Percentiles rank a stretch among this genome's conserved stretches.
Evolutionary conservation across 2,113 vertebrate genomes (phyloP).

Genomic region (Dissostichus mawsoni): DNA sequence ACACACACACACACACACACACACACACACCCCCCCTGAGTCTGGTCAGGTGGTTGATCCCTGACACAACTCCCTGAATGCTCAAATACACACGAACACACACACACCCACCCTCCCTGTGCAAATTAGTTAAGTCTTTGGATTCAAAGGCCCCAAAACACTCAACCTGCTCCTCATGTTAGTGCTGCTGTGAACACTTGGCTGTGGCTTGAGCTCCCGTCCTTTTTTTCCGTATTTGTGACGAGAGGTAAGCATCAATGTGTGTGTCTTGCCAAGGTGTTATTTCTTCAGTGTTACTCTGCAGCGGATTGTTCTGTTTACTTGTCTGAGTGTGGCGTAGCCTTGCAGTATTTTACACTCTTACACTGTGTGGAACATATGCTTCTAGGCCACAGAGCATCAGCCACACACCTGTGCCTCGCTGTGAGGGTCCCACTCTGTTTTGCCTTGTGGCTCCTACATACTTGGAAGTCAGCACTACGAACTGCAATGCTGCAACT

Average conservation of each 20-base stretch:
- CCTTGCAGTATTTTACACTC: not conserved
- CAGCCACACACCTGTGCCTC: slow-evolving; percentile 51
- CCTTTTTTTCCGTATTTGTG: not conserved
- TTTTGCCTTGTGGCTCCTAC: not conserved
- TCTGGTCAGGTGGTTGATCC: slow-evolving; percentile 66
- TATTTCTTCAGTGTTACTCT: not conserved
- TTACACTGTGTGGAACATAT: slow-evolving; percentile 10
- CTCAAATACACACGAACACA: slow-evolving; percentile 47
- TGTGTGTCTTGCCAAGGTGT: slow-evolving; percentile 14
- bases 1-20: not conserved
- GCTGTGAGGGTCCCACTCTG: not conserved
- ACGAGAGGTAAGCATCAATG: slow-evolving; percentile 60
- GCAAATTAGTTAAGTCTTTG: slow-evolving; percentile 69
- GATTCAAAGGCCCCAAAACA: slow-evolving; percentile 56
- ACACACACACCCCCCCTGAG: slow-evolving; percentile 16
- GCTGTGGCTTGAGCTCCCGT: not conserved
- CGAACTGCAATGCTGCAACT: not conserved
- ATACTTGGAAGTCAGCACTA: not conserved
- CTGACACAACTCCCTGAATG: slow-evolving; percentile 45
- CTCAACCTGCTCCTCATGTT: slow-evolving; percentile 49
- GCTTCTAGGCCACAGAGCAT: slow-evolving; percentile 66
- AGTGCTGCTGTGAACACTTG: slow-evolving; percentile 21
- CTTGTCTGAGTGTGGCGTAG: not conserved
- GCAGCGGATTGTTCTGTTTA: slow-evolving; percentile 28
- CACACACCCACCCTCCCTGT: slow-evolving; percentile 34